Base-by-base conservation (phyloP, 2,113 vertebrate genomes). In the Dasyurus viverrinus region DNA sequence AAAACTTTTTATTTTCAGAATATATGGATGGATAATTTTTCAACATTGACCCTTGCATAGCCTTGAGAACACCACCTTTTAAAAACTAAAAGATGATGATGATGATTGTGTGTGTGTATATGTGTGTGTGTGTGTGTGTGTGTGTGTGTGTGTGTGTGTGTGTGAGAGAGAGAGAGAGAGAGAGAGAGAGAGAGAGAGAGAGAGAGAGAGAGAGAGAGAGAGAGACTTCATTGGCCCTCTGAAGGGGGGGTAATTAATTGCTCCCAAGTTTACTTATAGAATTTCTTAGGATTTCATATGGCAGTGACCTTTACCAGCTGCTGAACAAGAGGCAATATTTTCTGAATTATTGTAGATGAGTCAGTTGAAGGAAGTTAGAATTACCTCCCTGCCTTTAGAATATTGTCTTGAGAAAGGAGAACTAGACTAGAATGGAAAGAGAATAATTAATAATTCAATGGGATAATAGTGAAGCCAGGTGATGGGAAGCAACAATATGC, bases 361-460 rank as follows among this genome's bases (percentile, higher is more conserved):
- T 54, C 10, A 8, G n/a, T 0, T 91, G 55, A 94, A 23, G 24
- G 5, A 53, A 6, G 48, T 91, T 50, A 46, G 55, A 92, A 48
- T 24, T 9, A 50, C 0, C n/a, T 25, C 76, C 52, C 3, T 54
- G 25, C 3, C 22, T 89, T 52, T 3, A 47, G 11, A 84, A 46
- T 3, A 0, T 12, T 55, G 25, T 16, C 54, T n/a, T 11, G 24
- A 25, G 16, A 12, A 22, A 47, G 16, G 14, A 0, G 0, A 30
- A 26, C 16, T 89, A 53, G 91, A 52, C 3, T 7, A 3, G 8
- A 24, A 7, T 48, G 46, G 19, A 53, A 68, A 52, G 90, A 93
- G 42, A 0, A 10, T 26, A 30, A 1, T 48, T n/a, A 0, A 10
- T 26, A 30, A 1, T 48, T n/a, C 53, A 26, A 0, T 50, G n/a